These are phyloP conservation scores for Drosophila rufa DNA, from an alignment of 1,140 invertebrate species.

Conservation along the genomic window DNA sequence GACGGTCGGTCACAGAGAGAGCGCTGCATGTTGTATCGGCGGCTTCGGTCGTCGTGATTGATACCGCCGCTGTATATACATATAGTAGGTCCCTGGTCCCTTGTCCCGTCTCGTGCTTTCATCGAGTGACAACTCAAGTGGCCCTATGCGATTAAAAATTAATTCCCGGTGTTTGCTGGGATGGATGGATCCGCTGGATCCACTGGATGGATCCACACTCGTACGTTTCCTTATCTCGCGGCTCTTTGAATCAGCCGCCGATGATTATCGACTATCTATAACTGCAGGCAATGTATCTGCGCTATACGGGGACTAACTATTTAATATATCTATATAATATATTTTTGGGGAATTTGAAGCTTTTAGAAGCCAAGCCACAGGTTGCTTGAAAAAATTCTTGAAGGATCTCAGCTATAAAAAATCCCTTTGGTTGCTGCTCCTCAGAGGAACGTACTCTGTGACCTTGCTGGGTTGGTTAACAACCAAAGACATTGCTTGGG, in stretches of 20 bases:
- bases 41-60: slow-evolving; percentile 44
- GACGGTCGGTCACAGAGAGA: slow-evolving; percentile 36
- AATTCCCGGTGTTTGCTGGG: slow-evolving; percentile 71
- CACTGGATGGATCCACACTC: slow-evolving; percentile 8
- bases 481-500: slow-evolving; percentile 39
- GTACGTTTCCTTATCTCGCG: slow-evolving; percentile 56
- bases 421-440: neutral
- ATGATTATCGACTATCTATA: slow-evolving; percentile 61
- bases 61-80: slow-evolving; percentile 40
- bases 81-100: slow-evolving; percentile 17
- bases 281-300: slow-evolving; percentile 12
- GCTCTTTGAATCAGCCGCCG: slow-evolving; percentile 73
- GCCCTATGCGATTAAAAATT: slow-evolving; percentile 80
- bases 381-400: slow-evolving; percentile 17
- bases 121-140: slow-evolving; percentile 77
- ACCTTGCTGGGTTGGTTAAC: slow-evolving; percentile 48
- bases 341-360: slow-evolving; percentile 20
- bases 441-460: slow-evolving; percentile 9
- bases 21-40: slow-evolving; percentile 29
- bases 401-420: neutral
- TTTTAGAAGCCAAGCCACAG: slow-evolving; percentile 43
- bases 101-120: slow-evolving; percentile 26
- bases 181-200: slow-evolving; percentile 22
- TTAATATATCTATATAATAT: slow-evolving; percentile 35
- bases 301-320: slow-evolving; percentile 4